Conservation (phyloP, 2,888 invertebrate species). For the Meloe dianella region DNA sequence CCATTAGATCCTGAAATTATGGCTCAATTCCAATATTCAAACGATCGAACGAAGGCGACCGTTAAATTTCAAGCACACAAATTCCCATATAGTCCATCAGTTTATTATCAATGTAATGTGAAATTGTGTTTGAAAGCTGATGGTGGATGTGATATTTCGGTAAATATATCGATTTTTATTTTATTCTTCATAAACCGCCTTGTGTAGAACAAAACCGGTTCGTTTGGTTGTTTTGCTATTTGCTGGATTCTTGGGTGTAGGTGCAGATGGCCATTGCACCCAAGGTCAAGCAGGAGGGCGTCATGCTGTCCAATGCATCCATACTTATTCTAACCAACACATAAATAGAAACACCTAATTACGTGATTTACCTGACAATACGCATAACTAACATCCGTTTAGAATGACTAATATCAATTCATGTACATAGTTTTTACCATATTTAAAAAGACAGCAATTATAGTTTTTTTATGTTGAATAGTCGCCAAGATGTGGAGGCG, state of each 20-base stretch:
- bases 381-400: no score
- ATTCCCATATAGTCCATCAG: conserved; percentile 92
- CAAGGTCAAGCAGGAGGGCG: conserved; percentile 41
- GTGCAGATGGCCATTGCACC: conserved; percentile 37
- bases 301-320: conserved; percentile 34
- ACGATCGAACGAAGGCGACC: conserved; percentile 76
- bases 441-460: no score
- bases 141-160: conserved; percentile 75
- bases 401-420: not conserved
- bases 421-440: no score
- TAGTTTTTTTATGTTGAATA: conserved; percentile 50
- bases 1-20: conserved; percentile 91
- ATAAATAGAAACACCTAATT: conserved; percentile 12
- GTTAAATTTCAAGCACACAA: conserved; percentile 94
- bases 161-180: conserved; percentile 61
- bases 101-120: conserved; percentile 93
- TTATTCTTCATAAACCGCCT: not conserved
- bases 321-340: conserved; percentile 4
- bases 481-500: conserved; percentile 72
- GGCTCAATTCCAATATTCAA: conserved; percentile 85
- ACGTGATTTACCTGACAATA: conserved; percentile 22
- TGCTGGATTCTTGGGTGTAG: conserved; percentile 27
- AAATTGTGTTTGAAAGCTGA: conserved; percentile 78
- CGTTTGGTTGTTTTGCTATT: conserved; percentile 7
- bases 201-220: not conserved